A percentile compares a stretch with the other conserved stretches of the same genome.
Evolutionary conservation across 2,797 vertebrate species (phyloP).

Genomic region (Mycteria americana): DNA sequence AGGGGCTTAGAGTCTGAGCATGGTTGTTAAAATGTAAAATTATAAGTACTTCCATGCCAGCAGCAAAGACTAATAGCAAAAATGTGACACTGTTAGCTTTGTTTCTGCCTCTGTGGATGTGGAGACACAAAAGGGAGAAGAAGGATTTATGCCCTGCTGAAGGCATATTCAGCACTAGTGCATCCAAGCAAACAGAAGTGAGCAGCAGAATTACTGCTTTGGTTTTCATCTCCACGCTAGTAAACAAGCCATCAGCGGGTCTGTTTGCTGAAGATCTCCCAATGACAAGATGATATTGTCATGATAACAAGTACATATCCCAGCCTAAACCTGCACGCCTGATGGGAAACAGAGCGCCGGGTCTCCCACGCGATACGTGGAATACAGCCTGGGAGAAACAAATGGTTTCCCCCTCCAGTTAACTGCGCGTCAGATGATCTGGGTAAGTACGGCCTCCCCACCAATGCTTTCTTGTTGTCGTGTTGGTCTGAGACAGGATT

Average conservation of each 20-base stretch:
- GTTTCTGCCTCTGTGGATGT: background rate
- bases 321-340: background rate
- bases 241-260: background rate
- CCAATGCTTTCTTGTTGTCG: background rate
- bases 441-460: background rate
- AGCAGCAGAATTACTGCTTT: background rate
- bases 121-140: background rate
- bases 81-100: background rate
- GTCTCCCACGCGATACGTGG: accelerated
- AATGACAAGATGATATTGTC: background rate
- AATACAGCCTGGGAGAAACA: background rate
- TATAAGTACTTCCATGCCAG: background rate
- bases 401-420: accelerated
- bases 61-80: background rate
- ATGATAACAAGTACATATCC: background rate
- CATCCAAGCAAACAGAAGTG: background rate
- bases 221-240: background rate
- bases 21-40: background rate
- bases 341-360: accelerated
- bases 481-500: background rate
- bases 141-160: background rate
- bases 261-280: background rate
- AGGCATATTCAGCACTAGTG: background rate
- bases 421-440: background rate
- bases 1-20: background rate